Evolutionary conservation across 2,113 vertebrate species (phyloP).

Genomic region (Orthonyx spaldingii): DNA sequence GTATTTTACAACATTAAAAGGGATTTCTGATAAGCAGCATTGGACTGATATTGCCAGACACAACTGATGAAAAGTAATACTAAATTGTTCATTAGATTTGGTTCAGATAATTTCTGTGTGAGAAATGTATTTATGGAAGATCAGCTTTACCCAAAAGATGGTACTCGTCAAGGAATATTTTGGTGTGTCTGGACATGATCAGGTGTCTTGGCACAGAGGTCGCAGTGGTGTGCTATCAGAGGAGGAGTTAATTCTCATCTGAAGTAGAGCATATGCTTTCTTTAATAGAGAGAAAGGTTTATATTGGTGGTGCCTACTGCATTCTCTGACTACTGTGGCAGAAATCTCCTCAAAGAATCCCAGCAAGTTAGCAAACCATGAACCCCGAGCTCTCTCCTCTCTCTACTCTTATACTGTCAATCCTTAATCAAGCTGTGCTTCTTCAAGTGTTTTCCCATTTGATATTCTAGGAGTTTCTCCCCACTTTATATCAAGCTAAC

Average conservation of each 20-base stretch:
- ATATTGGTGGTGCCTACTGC: neutral
- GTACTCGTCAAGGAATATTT: neutral
- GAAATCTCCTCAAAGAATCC: conserved; percentile 27
- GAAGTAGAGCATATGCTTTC: neutral
- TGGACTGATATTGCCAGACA: neutral
- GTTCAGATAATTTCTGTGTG: neutral
- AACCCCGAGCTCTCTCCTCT: neutral
- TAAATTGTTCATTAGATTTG: neutral
- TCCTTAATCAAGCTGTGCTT: conserved; percentile 67
- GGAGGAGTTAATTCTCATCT: neutral
- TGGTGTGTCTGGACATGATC: neutral
- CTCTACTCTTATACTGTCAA: neutral
- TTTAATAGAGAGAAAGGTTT: neutral
- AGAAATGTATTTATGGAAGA: neutral
- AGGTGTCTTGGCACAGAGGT: neutral
- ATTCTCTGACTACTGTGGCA: neutral
- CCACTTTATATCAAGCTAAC: conserved; percentile 46
- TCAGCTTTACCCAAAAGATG: neutral
- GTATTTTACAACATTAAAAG: neutral
- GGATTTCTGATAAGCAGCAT: neutral
- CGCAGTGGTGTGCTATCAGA: neutral
- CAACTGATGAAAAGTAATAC: neutral
- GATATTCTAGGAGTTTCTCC: conserved; percentile 54
- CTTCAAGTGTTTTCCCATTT: conserved; percentile 49
- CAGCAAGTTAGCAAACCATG: conserved; percentile 6